phyloP scores from a whole-genome alignment of 2,797 vertebrate genomes.

The Ibycter americanus region DNA sequence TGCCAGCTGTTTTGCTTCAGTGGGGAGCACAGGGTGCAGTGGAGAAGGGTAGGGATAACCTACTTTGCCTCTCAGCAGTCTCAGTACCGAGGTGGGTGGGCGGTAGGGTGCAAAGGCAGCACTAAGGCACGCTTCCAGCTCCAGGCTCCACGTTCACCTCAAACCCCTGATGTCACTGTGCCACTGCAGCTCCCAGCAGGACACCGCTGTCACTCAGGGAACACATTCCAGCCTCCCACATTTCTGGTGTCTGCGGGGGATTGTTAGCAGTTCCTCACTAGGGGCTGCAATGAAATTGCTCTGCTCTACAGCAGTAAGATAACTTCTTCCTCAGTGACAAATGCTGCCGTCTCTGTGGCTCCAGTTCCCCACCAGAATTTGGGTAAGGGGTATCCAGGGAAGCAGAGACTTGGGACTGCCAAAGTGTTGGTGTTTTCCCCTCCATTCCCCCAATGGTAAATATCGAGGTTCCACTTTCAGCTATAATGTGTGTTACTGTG shows the following conservation, averaged over 20 bases:
- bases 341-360: not conserved
- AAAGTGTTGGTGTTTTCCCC: not conserved
- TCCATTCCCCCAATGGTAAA: not conserved
- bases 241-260: accelerated
- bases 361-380: not conserved
- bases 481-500: slow-evolving; percentile 33
- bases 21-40: accelerated
- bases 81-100: accelerated
- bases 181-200: not conserved
- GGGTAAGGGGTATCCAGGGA: not conserved
- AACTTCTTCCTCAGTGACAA: not conserved
- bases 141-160: not conserved
- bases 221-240: accelerated
- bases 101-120: too few relatives aligned
- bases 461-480: not conserved
- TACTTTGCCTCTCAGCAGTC: not conserved
- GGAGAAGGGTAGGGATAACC: not conserved
- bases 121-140: not conserved
- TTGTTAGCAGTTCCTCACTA: not conserved
- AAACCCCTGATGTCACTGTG: not conserved
- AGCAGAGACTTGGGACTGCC: not conserved
- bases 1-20: not conserved
- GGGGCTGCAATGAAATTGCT: not conserved
- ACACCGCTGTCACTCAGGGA: not conserved
- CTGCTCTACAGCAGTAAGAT: not conserved